These are phyloP conservation scores for Lottia gigantea DNA, from an alignment of 2,888 invertebrate species.

Conservation along the genomic window DNA sequence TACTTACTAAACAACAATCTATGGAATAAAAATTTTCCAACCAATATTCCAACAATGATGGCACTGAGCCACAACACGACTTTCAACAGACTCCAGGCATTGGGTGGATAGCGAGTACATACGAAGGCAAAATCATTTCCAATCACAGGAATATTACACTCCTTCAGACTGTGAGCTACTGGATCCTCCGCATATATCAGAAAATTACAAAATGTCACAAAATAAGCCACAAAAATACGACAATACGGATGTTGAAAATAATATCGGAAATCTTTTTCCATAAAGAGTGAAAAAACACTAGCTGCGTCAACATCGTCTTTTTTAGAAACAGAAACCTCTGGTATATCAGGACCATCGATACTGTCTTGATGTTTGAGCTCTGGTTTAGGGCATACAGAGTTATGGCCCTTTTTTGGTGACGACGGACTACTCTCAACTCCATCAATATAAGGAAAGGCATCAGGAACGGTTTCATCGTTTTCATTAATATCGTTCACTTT, in stretches of 20 bases:
- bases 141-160: conserved; percentile 70
- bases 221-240: conserved; percentile 70
- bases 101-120: conserved; percentile 70
- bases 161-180: conserved; percentile 70
- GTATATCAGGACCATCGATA: background rate
- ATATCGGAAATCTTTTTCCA: conserved; percentile 70
- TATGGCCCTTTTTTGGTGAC: background rate
- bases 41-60: conserved; percentile 68
- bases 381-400: background rate
- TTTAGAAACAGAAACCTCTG: conserved; percentile 27
- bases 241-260: conserved; percentile 72
- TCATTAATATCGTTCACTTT: background rate
- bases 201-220: conserved; percentile 71
- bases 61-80: conserved; percentile 70
- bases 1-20: conserved; percentile 68
- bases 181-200: conserved; percentile 72
- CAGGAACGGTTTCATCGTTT: background rate
- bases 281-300: conserved; percentile 65
- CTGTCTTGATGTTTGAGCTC: background rate
- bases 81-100: conserved; percentile 64
- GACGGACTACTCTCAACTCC: background rate
- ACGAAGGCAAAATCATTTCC: conserved; percentile 72
- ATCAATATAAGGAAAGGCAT: conserved; percentile 6
- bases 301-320: conserved; percentile 60
- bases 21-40: conserved; percentile 70